Conservation (phyloP, 2,888 invertebrate species). For the Xanthostigma xanthostigma region DNA sequence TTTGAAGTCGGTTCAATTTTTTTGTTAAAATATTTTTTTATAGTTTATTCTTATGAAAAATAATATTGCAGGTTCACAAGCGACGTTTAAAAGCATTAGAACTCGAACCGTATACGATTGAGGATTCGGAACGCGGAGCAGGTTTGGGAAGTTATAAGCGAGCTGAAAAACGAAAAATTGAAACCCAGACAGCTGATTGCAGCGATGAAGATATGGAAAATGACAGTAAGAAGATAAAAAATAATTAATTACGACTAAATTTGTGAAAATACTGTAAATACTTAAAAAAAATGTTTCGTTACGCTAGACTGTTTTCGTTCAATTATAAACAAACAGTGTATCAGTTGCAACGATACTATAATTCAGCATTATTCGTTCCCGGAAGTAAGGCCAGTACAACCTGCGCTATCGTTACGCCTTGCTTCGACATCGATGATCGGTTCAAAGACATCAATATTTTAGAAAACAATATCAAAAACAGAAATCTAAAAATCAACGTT, state of each 20-base stretch:
- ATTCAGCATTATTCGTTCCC: constrained; percentile 49
- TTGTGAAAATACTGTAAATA: constrained; percentile 5
- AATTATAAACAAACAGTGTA: background rate
- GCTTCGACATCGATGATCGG: constrained; percentile 45
- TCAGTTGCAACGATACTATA: constrained; percentile 10
- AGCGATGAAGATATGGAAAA: constrained; percentile 18
- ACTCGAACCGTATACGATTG: constrained; percentile 73
- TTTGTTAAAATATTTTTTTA: no score
- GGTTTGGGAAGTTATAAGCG: constrained; percentile 66
- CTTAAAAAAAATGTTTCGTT: constrained; percentile 4
- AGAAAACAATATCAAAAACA: constrained; percentile 35
- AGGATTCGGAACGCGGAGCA: constrained; percentile 85
- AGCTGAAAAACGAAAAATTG: constrained; percentile 57
- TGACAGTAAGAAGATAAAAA: constrained; percentile 29
- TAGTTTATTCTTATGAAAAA: background rate
- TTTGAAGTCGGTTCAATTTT: no score
- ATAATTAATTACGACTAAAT: constrained; percentile 18
- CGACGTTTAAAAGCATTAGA: constrained; percentile 78
- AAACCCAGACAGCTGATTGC: constrained; percentile 41
- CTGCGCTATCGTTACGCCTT: constrained; percentile 51
- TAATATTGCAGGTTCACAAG: constrained; percentile 51
- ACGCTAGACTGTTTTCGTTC: background rate
- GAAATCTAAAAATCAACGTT: constrained; percentile 39
- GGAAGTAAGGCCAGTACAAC: constrained; percentile 53
- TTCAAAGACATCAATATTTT: constrained; percentile 35